Base-by-base conservation (phyloP, 1,140 invertebrate species). In the Calosoma granatense region DNA sequence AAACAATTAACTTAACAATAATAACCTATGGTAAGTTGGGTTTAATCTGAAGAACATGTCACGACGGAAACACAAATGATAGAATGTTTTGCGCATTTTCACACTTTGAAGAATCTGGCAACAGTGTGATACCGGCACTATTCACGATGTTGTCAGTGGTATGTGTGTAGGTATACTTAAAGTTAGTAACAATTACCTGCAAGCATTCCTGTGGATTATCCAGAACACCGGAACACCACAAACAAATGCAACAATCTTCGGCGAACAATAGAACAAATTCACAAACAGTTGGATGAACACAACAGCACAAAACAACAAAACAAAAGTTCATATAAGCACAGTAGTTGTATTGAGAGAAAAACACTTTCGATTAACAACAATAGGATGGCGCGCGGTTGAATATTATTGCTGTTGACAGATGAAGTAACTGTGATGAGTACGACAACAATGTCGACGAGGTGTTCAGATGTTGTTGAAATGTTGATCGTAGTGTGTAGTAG, bases 141-240 rank as follows among this genome's bases (percentile, higher is more conserved):
- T 12, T 17, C 41, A 47, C 41, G 17, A n/a, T n/a, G n/a, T n/a
- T n/a, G 41, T 17, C 9, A 17, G 9, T 47, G 41, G 9, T 47
- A 47, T 12, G 17, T 47, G 17, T 4, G 17, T 4, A 47, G 15
- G n/a, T n/a, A n/a, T n/a, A n/a, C n/a, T n/a, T n/a, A n/a, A n/a
- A n/a, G n/a, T n/a, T n/a, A 36, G 6, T 9, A 11, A 11, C 20
- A 51, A 39, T 57, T 65, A 65, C 64, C 64, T 65, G 61, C 53
- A 53, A 65, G 56, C 64, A 65, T 65, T 64, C 64, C 63, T 64
- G 56, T 61, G 43, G 59, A 58, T n/a, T 64, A 64, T 63, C 63
- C 61, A 58, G 60, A 64, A 64, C 60, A 64, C 62, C 56, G 60
- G 63, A 61, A 64, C 64, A 65, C 64, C 55, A 59, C 22, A 63